phyloP scores from a whole-genome alignment of 2,888 invertebrate species.

The Gordius sp. region DNA sequence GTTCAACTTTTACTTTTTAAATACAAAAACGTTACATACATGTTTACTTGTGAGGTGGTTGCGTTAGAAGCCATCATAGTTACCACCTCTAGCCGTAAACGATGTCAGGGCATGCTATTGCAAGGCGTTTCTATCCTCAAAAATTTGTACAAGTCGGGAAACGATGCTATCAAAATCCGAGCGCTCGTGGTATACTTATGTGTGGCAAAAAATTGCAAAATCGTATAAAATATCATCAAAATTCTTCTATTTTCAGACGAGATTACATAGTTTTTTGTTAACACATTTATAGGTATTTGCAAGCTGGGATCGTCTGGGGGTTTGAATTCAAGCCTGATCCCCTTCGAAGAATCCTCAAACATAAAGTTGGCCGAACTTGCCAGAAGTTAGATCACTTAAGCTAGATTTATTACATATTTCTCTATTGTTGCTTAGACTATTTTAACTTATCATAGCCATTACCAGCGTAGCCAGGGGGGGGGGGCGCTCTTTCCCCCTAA shows the following conservation, averaged over 20 bases:
- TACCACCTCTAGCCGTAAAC: conserved; percentile 82
- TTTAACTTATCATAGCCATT: too few relatives aligned
- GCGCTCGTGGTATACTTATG: conserved; percentile 36
- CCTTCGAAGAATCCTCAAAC: conserved; percentile 80
- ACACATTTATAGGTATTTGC: conserved; percentile 51
- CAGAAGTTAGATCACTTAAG: too few relatives aligned
- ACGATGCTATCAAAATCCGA: conserved; percentile 51
- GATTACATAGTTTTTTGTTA: too few relatives aligned
- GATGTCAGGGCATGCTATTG: conserved; percentile 58
- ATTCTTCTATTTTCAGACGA: too few relatives aligned
- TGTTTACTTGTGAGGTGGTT: conserved; percentile 51
- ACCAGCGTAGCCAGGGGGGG: too few relatives aligned
- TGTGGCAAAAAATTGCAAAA: too few relatives aligned
- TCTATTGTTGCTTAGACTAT: too few relatives aligned
- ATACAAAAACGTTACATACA: too few relatives aligned
- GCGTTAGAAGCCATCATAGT: conserved; percentile 87
- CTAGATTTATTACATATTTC: too few relatives aligned
- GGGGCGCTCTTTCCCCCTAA: too few relatives aligned
- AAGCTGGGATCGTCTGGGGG: conserved; percentile 74
- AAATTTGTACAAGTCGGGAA: conserved; percentile 57
- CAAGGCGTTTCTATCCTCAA: conserved; percentile 79
- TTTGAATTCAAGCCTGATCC: conserved; percentile 70
- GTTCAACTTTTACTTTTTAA: conserved; percentile 27
- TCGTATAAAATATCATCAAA: too few relatives aligned
- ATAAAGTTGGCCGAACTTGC: conserved; percentile 57